Percentiles rank a stretch among this genome's conserved stretches.
phyloP scores from a whole-genome alignment of 2,797 vertebrate species.

The Neomorphus geoffroyi region DNA sequence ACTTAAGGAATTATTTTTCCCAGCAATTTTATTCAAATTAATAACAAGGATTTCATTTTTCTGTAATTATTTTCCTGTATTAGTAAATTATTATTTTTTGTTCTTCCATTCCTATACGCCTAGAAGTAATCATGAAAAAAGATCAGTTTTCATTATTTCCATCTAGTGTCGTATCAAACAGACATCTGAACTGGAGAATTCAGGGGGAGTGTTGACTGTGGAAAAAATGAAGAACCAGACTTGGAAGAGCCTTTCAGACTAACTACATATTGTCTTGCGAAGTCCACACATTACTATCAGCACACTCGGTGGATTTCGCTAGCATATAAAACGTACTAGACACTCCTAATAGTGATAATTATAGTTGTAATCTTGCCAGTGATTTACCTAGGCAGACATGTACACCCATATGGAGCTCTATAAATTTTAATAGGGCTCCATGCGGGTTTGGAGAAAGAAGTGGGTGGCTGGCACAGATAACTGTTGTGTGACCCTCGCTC shows the following conservation, averaged over 20 bases:
- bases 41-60: not conserved
- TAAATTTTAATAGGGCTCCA: slow-evolving; percentile 37
- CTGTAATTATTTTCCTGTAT: not conserved
- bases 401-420: slow-evolving; percentile 6
- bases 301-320: not conserved
- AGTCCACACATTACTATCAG: not conserved
- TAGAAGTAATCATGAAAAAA: not conserved
- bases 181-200: not conserved
- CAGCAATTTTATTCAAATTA: slow-evolving; percentile 21
- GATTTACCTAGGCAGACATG: slow-evolving; percentile 51
- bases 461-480: not conserved
- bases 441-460: not conserved
- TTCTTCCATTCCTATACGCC: not conserved
- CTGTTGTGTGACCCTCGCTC: not conserved
- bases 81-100: slow-evolving; percentile 15
- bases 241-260: not conserved
- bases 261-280: not conserved
- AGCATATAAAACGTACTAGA: slow-evolving; percentile 34
- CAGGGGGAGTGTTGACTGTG: not conserved
- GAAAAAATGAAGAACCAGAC: not conserved
- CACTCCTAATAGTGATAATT: slow-evolving; percentile 58
- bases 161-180: not conserved
- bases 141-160: not conserved
- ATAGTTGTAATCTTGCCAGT: slow-evolving; percentile 12
- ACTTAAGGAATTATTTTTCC: not conserved